Conservation (phyloP, 2,888 invertebrate species). For the Diachrysia chrysitis region DNA sequence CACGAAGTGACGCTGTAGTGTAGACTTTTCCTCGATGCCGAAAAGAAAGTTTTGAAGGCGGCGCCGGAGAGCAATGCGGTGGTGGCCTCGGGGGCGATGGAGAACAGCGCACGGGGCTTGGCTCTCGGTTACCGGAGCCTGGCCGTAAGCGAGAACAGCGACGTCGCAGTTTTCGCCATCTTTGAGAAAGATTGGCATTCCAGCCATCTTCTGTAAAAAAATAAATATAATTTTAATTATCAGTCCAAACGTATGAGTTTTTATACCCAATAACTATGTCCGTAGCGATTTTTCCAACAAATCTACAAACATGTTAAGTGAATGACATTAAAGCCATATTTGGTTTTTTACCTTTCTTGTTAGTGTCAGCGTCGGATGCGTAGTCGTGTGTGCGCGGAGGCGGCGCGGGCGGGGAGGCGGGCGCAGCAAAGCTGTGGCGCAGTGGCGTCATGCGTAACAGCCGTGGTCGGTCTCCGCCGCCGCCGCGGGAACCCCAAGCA, state of each 20-base stretch:
- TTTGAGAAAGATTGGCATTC: slow-evolving; percentile 93
- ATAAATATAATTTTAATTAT: slow-evolving; percentile 11
- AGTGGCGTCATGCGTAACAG: slow-evolving; percentile 90
- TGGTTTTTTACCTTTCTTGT: slow-evolving; percentile 84
- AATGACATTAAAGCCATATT: slow-evolving; percentile 23
- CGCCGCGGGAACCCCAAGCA: slow-evolving; percentile 85
- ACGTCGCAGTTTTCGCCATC: slow-evolving; percentile 92
- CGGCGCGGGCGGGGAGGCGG: slow-evolving; percentile 83
- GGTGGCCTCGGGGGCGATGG: slow-evolving; percentile 88
- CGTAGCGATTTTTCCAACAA: no score
- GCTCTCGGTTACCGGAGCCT: slow-evolving; percentile 88
- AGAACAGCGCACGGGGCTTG: slow-evolving; percentile 88
- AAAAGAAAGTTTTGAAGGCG: slow-evolving; percentile 83
- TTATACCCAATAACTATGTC: background rate
- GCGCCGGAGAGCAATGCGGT: slow-evolving; percentile 85
- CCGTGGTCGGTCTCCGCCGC: slow-evolving; percentile 86
- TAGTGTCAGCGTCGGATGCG: slow-evolving; percentile 90
- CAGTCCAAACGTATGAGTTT: background rate
- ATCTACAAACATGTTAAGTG: slow-evolving; percentile 2
- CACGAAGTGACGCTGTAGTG: slow-evolving; percentile 85
- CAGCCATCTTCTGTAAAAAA: slow-evolving; percentile 91
- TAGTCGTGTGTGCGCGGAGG: slow-evolving; percentile 83
- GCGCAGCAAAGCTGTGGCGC: slow-evolving; percentile 89
- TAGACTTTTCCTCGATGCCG: slow-evolving; percentile 87
- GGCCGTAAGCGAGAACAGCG: slow-evolving; percentile 92